phyloP scores from a whole-genome alignment of 2,888 invertebrate species.

The Drosophila flavopinicola region DNA sequence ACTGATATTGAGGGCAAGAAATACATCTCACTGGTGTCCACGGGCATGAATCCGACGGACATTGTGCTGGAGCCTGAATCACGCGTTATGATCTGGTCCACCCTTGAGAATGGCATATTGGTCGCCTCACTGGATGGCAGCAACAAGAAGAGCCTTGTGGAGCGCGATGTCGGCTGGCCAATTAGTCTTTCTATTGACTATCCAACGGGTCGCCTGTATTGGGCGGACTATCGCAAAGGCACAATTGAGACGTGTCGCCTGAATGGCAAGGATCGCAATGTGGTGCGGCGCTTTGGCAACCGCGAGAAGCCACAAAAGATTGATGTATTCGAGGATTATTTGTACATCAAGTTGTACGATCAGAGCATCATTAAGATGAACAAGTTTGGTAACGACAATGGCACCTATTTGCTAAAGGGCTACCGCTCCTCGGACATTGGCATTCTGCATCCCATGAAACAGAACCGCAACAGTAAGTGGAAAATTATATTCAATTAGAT shows the following conservation, averaged over 20 bases:
- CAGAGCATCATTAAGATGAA: slow-evolving; percentile 88
- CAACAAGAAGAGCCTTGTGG: slow-evolving; percentile 86
- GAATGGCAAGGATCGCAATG: slow-evolving; percentile 88
- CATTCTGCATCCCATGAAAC: slow-evolving; percentile 88
- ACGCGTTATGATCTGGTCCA: slow-evolving; percentile 89
- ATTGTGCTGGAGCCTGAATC: slow-evolving; percentile 88
- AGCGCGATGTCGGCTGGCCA: slow-evolving; percentile 89
- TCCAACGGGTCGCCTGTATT: slow-evolving; percentile 91
- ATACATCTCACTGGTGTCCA: slow-evolving; percentile 82
- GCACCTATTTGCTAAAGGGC: slow-evolving; percentile 86
- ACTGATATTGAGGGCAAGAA: slow-evolving; percentile 84
- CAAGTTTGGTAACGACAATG: slow-evolving; percentile 88
- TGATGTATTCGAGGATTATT: slow-evolving; percentile 89
- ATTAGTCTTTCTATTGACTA: slow-evolving; percentile 91
- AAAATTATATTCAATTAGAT: too few relatives aligned
- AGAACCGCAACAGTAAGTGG: slow-evolving; percentile 85
- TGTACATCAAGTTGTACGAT: slow-evolving; percentile 88
- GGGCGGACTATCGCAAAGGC: slow-evolving; percentile 92
- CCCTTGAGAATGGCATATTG: slow-evolving; percentile 89
- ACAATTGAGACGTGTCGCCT: slow-evolving; percentile 89
- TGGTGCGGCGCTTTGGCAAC: slow-evolving; percentile 86
- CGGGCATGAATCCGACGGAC: slow-evolving; percentile 88
- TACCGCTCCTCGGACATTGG: slow-evolving; percentile 88
- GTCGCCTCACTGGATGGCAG: slow-evolving; percentile 88
- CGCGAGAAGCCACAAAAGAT: slow-evolving; percentile 89